Percentiles rank a stretch among this genome's conserved stretches.
Conservation (phyloP, 2,888 invertebrate species). For the Pantelozetes paolii region DNA sequence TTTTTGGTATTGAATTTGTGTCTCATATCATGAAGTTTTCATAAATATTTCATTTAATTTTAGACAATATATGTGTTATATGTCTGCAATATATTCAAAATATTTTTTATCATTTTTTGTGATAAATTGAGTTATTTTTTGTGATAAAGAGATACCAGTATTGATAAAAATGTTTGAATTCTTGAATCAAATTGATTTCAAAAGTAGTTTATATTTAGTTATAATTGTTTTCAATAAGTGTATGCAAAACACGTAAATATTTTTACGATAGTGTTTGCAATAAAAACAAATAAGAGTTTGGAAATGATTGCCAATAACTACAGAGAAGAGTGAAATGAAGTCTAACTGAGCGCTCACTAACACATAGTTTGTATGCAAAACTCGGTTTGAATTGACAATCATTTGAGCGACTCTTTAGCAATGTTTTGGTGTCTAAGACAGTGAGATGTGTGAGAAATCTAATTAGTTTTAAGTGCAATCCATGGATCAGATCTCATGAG, state of each 20-base stretch:
- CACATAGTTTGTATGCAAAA: neutral
- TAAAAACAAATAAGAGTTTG: too few species aligned
- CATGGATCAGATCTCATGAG: slow-evolving; percentile 33
- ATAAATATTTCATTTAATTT: neutral
- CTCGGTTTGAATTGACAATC: slow-evolving; percentile 19
- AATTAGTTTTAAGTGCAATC: slow-evolving; percentile 21
- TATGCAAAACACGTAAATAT: neutral
- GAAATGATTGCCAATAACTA: neutral
- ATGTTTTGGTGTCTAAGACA: neutral
- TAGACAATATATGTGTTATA: too few species aligned
- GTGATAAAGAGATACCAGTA: neutral
- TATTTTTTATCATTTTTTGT: neutral
- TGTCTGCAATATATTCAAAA: too few species aligned
- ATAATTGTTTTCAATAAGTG: neutral
- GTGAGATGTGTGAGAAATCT: slow-evolving; percentile 20
- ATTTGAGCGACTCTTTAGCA: neutral
- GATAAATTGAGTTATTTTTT: neutral
- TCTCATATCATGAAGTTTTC: too few species aligned
- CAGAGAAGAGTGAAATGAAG: neutral
- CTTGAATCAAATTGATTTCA: neutral
- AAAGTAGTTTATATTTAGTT: too few species aligned
- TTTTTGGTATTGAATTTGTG: too few species aligned
- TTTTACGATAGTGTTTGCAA: neutral
- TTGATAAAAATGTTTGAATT: neutral
- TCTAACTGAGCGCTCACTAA: neutral